Evolutionary conservation across 2,888 invertebrate species (phyloP).

Genomic region (Tetragnatha montana): DNA sequence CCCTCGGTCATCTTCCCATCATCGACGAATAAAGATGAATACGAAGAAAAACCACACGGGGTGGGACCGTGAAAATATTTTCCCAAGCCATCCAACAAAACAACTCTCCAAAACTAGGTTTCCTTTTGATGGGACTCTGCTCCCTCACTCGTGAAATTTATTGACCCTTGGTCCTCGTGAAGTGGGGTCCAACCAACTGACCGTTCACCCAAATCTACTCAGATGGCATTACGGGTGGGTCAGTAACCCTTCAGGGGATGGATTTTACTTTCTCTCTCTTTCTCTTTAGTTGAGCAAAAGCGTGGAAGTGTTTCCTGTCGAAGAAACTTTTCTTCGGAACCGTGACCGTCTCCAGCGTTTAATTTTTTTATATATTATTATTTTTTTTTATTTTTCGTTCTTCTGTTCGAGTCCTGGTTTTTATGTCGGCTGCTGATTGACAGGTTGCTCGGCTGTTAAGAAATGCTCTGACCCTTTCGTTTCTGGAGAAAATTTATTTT

Average conservation of each 20-base stretch:
- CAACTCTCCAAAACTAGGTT: background rate
- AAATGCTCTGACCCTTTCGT: background rate
- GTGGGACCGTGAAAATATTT: background rate
- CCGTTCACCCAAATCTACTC: constrained; percentile 59
- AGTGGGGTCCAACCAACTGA: constrained; percentile 53
- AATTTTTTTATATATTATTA: constrained; percentile 11
- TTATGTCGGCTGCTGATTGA: constrained; percentile 9
- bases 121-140: constrained; percentile 12
- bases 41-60: too few species aligned
- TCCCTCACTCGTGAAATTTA: background rate
- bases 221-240: constrained; percentile 39
- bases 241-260: constrained; percentile 51
- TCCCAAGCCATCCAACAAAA: background rate
- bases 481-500: too few species aligned
- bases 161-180: constrained; percentile 18
- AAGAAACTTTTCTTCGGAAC: constrained; percentile 14
- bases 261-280: constrained; percentile 48
- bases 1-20: too few species aligned
- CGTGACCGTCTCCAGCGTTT: constrained; percentile 51
- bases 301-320: constrained; percentile 68
- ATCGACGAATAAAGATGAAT: too few species aligned
- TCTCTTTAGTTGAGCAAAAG: constrained; percentile 36
- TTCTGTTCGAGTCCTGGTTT: background rate
- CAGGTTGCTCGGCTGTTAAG: constrained; percentile 25
- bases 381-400: constrained; percentile 1